Base-by-base conservation (phyloP, 2,888 invertebrate species). In the Prosapia bicincta region DNA sequence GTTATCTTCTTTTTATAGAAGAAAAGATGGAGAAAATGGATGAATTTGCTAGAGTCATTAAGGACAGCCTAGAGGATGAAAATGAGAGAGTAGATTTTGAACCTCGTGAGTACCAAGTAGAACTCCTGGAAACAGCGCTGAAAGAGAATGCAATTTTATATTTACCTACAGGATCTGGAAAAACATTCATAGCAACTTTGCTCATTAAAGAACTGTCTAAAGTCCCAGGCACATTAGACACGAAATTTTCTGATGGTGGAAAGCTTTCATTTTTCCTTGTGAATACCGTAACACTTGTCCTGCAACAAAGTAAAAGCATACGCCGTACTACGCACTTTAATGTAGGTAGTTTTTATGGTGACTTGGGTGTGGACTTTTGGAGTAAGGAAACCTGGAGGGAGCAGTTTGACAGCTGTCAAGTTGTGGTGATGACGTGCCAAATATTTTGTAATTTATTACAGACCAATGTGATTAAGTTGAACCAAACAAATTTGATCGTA, bases 141-240 rank as follows among this genome's bases (percentile, higher is more conserved):
- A 83, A 88, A 72, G 85, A 89, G 76, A 99, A 99, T 85, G 92
- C 92, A 0, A 96, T 99, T n/a, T 90, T 98, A 30, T 97, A 94
- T 85, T 87, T 99, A 75, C 97, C 97, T 0, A 98, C 98, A 66
- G 97, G 97, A 0, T 88, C 94, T 0, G 98, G 98, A 0, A 98
- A 99, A 86, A 98, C 98, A 0, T 97, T 91, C 82, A 95, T 99
- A 80, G 95, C 97, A 0, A 88, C 95, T 0, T 87, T 92, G 84
- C 85, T 95, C 0, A 89, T 94, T 15, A 91, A 90, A 82, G 87
- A 88, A 80, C 86, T 89, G 71, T 86, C 88, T 72, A 82, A 85
- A 5, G 84, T 85, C 66, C 54, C 54, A 20, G 20, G 20, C 20
- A 54, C 54, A 5, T 81, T 90, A 1, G 84, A 86, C 74, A 85